phyloP scores from a whole-genome alignment of 2,888 invertebrate species.

The Sarcophaga caerulescens region DNA sequence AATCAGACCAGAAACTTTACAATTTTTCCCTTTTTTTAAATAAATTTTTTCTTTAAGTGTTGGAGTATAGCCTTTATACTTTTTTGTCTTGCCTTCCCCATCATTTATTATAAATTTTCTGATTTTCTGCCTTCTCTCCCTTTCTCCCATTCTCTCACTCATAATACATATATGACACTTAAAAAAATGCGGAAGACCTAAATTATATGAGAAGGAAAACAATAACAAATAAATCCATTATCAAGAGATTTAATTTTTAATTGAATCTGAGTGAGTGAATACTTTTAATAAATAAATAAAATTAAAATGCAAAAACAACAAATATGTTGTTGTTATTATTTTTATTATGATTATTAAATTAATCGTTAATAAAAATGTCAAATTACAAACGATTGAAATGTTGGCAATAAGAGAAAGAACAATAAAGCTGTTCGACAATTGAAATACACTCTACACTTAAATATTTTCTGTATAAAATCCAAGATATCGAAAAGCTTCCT shows the following conservation, averaged over 20 bases:
- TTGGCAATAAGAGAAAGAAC: neutral
- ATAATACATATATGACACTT: neutral
- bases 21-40: too few relatives aligned
- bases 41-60: too few relatives aligned
- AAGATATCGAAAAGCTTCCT: too few relatives aligned
- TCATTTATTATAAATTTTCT: neutral
- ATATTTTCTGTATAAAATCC: too few relatives aligned
- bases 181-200: neutral
- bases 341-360: conserved; percentile 54
- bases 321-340: conserved; percentile 7
- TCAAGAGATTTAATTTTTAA: neutral
- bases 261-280: neutral
- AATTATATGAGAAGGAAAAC: neutral
- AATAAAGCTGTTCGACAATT: neutral
- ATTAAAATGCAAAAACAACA: neutral
- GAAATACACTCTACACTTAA: too few relatives aligned
- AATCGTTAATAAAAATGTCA: conserved; percentile 64
- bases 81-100: neutral
- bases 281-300: neutral
- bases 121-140: too few relatives aligned
- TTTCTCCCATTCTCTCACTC: neutral
- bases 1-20: too few relatives aligned
- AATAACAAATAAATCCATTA: neutral
- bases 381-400: conserved; percentile 10
- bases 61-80: too few relatives aligned